A percentile compares a stretch with the other conserved stretches of the same genome.
Evolutionary conservation across 2,797 vertebrate species (phyloP).

Genomic region (Moxostoma hubbsi): DNA sequence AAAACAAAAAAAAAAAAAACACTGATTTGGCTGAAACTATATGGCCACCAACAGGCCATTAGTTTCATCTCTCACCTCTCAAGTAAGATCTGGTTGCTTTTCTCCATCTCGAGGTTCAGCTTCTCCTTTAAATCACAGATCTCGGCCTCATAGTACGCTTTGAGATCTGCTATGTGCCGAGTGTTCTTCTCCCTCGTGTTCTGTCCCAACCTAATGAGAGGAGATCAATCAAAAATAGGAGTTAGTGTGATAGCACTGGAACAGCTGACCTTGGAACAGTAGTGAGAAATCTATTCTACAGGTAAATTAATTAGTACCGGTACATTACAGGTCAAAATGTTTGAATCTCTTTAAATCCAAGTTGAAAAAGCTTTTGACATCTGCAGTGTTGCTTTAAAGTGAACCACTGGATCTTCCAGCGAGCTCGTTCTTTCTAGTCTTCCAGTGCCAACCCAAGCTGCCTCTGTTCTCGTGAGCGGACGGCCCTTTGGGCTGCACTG

Average conservation of each 20-base stretch:
- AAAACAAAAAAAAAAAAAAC: too few species aligned
- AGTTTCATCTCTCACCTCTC: constrained; percentile 76
- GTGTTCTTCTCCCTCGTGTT: constrained; percentile 93
- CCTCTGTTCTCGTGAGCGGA: constrained; percentile 34
- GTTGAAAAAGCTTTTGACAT: neutral
- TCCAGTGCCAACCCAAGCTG: constrained; percentile 59
- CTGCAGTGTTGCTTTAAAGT: too few species aligned
- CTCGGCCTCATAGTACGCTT: constrained; percentile 93
- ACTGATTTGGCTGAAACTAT: too few species aligned
- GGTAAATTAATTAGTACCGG: too few species aligned
- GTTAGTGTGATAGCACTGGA: too few species aligned
- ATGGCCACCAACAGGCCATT: neutral
- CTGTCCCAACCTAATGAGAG: constrained; percentile 82
- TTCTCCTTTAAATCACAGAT: constrained; percentile 86
- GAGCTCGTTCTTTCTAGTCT: constrained; percentile 74
- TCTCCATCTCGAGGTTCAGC: constrained; percentile 83
- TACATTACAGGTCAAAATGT: too few species aligned
- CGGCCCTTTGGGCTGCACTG: constrained; percentile 66
- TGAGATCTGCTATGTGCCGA: constrained; percentile 90
- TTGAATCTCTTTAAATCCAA: too few species aligned
- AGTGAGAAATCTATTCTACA: too few species aligned
- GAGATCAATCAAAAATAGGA: neutral
- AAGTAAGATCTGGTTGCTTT: constrained; percentile 82
- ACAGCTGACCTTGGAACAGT: too few species aligned
- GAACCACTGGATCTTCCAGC: constrained; percentile 86